A percentile compares a stretch with the other conserved stretches of the same genome.
phyloP scores from a whole-genome alignment of 1,140 invertebrate species.

The Pseudomyrmex gracilis region DNA sequence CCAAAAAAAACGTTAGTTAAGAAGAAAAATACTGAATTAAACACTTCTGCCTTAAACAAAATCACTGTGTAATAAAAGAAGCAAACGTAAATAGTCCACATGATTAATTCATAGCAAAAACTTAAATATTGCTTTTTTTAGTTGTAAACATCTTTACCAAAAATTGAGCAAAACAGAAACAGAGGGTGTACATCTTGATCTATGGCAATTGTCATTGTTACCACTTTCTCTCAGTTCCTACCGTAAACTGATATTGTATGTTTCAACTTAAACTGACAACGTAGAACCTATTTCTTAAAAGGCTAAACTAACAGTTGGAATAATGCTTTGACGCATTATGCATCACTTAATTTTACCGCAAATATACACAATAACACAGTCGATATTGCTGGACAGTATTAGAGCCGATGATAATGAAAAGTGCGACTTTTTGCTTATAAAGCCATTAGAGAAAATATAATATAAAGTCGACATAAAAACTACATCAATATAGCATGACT shows the following conservation, averaged over 20 bases:
- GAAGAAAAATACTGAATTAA: not conserved
- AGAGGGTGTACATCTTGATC: conserved; percentile 12
- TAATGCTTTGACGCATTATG: not conserved
- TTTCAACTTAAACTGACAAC: not conserved
- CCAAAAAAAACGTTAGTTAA: not conserved
- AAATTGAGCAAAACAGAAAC: not conserved
- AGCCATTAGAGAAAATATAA: not conserved
- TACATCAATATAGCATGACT: not conserved
- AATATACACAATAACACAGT: not conserved
- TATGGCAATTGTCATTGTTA: not conserved
- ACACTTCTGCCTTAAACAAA: not conserved
- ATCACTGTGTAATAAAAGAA: not conserved
- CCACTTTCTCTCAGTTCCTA: not conserved
- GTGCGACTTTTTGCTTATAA: not conserved
- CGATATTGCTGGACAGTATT: not conserved
- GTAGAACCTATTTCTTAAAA: not conserved
- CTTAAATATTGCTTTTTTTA: not conserved
- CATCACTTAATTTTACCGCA: conserved; percentile 12
- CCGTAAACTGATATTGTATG: not conserved
- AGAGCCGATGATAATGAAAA: not conserved
- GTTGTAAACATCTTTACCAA: conserved; percentile 1
- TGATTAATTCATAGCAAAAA: not conserved
- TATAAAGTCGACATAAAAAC: not conserved
- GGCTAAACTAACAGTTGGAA: not conserved
- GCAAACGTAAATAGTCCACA: not conserved